Conservation (phyloP, 2,888 invertebrate genomes). For the Linyphia triangularis region DNA sequence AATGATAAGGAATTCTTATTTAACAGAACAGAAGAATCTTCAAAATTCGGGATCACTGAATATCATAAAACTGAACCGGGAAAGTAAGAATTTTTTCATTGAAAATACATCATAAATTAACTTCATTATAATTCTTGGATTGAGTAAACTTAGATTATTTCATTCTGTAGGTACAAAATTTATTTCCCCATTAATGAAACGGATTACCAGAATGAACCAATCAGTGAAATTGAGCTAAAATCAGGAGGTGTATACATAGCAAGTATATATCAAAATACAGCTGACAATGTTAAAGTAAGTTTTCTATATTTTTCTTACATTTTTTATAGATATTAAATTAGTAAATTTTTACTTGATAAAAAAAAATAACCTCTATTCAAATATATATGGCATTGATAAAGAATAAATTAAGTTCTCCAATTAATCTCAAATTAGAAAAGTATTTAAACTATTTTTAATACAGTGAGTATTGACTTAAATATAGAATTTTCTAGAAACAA, state of each 20-base stretch:
- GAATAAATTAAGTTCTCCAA: too few species aligned
- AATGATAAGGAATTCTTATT: not conserved
- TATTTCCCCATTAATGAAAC: slow-evolving; percentile 40
- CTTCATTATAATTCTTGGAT: not conserved
- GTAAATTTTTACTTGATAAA: too few species aligned
- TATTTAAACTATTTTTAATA: too few species aligned
- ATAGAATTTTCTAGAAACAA: too few species aligned
- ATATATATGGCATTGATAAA: too few species aligned
- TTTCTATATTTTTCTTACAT: too few species aligned
- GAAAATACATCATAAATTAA: not conserved
- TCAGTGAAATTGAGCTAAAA: slow-evolving; percentile 18
- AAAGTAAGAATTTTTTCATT: slow-evolving; percentile 36
- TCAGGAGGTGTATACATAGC: slow-evolving; percentile 55
- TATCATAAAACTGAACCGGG: slow-evolving; percentile 34
- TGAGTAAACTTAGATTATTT: not conserved
- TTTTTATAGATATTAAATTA: too few species aligned
- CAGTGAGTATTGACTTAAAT: too few species aligned
- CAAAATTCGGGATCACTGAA: slow-evolving; percentile 33
- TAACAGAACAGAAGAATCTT: not conserved
- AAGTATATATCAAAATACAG: slow-evolving; percentile 5
- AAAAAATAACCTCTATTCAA: too few species aligned
- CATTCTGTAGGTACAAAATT: slow-evolving; percentile 55
- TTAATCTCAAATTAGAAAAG: too few species aligned
- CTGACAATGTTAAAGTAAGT: slow-evolving; percentile 19
- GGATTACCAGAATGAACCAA: not conserved